These are phyloP conservation scores for Podarcis lilfordi DNA, from an alignment of 2,797 vertebrate genomes.

Conservation along the genomic window DNA sequence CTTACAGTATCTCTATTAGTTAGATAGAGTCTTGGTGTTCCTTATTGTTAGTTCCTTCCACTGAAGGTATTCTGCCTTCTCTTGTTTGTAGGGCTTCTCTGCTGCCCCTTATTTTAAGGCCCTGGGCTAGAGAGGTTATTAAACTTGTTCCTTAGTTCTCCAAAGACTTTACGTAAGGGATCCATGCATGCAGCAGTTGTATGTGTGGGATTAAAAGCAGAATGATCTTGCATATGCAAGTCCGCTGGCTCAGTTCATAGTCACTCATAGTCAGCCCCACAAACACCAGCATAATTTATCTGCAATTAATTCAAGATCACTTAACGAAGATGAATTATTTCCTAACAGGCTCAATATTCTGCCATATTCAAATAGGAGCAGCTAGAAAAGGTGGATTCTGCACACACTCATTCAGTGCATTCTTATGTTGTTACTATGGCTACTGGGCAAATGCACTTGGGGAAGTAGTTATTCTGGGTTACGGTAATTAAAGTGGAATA, in stretches of 20 bases:
- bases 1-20: neutral
- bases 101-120: neutral
- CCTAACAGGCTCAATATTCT: neutral
- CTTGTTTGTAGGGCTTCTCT: neutral
- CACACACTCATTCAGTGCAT: neutral
- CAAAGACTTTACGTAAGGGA: neutral
- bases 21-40: neutral
- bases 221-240: neutral
- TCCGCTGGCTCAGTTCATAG: neutral
- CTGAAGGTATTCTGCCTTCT: neutral
- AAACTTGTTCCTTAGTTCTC: neutral
- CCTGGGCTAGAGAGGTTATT: neutral
- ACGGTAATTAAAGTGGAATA: neutral
- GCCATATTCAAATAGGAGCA: neutral
- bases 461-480: neutral
- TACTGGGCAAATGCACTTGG: neutral
- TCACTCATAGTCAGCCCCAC: neutral
- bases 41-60: neutral
- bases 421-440: neutral
- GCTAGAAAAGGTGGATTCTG: neutral
- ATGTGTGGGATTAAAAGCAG: neutral
- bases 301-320: neutral
- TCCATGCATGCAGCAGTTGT: neutral
- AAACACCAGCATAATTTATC: neutral
- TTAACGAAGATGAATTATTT: neutral